phyloP scores from a whole-genome alignment of 1,140 invertebrate genomes.

The Rhopalosiphum maidis region DNA sequence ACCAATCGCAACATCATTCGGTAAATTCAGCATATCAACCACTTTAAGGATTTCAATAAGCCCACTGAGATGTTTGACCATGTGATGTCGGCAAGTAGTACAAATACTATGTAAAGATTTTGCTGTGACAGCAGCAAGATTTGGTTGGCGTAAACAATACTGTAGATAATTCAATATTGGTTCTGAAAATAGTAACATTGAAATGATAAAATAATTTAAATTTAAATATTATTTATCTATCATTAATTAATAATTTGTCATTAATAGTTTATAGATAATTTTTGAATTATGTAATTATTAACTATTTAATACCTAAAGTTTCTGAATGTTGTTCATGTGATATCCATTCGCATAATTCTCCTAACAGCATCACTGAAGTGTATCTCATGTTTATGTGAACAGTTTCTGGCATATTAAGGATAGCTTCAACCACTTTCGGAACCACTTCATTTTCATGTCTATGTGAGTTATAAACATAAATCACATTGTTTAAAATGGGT shows the following conservation, averaged over 20 bases:
- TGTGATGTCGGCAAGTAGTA: conserved; percentile 78
- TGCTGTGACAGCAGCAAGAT: conserved; percentile 79
- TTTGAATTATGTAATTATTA: neutral
- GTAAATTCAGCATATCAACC: conserved; percentile 80
- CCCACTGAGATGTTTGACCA: conserved; percentile 80
- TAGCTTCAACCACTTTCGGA: conserved; percentile 90
- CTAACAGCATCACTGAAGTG: conserved; percentile 87
- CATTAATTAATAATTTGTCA: neutral
- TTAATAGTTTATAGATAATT: neutral
- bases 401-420: conserved; percentile 82
- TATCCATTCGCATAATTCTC: conserved; percentile 95
- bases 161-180: conserved; percentile 82
- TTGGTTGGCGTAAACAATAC: conserved; percentile 74
- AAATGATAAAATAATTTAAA: conserved; percentile 34
- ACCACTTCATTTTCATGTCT: conserved; percentile 92
- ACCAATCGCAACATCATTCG: conserved; percentile 80
- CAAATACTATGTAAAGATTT: conserved; percentile 79
- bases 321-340: conserved; percentile 77
- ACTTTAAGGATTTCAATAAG: conserved; percentile 71
- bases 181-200: conserved; percentile 65
- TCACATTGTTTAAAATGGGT: neutral
- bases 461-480: conserved; percentile 56
- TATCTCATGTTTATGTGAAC: conserved; percentile 88
- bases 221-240: neutral
- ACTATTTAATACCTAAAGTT: conserved; percentile 70